Conservation (phyloP, 2,888 invertebrate genomes). For the Dendrolimus houi region DNA sequence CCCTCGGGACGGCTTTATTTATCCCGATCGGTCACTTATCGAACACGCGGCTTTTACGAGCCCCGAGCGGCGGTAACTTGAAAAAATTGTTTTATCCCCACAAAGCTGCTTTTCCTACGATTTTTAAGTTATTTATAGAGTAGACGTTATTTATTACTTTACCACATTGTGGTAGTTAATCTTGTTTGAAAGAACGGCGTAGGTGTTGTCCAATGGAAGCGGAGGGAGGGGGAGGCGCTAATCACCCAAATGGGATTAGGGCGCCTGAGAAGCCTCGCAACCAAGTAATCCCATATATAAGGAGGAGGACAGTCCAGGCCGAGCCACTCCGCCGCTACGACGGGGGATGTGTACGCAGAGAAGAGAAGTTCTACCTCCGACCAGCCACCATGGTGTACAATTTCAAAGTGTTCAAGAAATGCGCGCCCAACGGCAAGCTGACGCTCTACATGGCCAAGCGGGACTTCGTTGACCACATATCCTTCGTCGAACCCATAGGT, state of each 20-base stretch:
- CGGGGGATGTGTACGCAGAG: conserved; percentile 6
- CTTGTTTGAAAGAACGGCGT: too few relatives aligned
- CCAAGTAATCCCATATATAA: conserved; percentile 56
- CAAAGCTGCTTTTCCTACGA: too few relatives aligned
- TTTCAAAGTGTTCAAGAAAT: conserved; percentile 94
- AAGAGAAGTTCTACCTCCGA: background rate
- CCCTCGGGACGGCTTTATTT: background rate
- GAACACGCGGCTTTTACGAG: background rate
- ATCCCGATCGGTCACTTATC: background rate
- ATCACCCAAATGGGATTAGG: conserved; percentile 49
- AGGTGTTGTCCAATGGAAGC: too few relatives aligned
- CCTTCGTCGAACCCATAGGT: conserved; percentile 91
- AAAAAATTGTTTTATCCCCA: too few relatives aligned
- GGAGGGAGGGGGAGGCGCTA: conserved; percentile 16
- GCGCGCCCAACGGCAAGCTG: conserved; percentile 90
- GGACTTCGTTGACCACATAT: conserved; percentile 92
- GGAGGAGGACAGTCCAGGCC: conserved; percentile 3
- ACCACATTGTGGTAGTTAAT: too few relatives aligned
- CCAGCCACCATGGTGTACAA: conserved; percentile 87
- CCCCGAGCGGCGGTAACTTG: background rate
- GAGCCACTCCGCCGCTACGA: conserved; percentile 4
- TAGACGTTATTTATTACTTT: too few relatives aligned
- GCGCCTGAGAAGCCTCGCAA: conserved; percentile 45
- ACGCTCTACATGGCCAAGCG: conserved; percentile 90
- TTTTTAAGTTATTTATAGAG: too few relatives aligned